Conservation (phyloP, 2,888 invertebrate genomes). For the Achlya flavicornis region DNA sequence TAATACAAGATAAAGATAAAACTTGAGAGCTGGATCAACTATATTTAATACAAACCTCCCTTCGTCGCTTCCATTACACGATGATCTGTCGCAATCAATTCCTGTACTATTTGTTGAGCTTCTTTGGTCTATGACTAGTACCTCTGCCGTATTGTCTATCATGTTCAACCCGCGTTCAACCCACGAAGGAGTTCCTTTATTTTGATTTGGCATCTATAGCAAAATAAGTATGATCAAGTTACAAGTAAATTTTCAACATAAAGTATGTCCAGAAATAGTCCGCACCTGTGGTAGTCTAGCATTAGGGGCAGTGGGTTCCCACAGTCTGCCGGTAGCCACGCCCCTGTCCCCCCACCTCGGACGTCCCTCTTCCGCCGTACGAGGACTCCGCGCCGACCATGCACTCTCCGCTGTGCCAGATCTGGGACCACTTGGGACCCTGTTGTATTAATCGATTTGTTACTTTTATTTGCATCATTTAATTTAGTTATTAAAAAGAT, state of each 20-base stretch:
- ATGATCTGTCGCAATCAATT: slow-evolving; percentile 73
- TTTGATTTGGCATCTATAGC: slow-evolving; percentile 74
- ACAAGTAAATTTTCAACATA: slow-evolving; percentile 12
- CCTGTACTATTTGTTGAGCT: slow-evolving; percentile 73
- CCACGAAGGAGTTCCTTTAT: slow-evolving; percentile 83
- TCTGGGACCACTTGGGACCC: slow-evolving; percentile 54
- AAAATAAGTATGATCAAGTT: slow-evolving; percentile 20
- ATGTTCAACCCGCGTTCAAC: slow-evolving; percentile 83
- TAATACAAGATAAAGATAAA: not conserved
- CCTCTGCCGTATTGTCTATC: slow-evolving; percentile 79
- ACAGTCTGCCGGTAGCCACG: slow-evolving; percentile 86
- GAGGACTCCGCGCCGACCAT: slow-evolving; percentile 70
- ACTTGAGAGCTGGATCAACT: not conserved
- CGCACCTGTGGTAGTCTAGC: slow-evolving; percentile 77
- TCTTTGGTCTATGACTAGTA: slow-evolving; percentile 84
- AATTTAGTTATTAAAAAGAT: no score
- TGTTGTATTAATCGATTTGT: slow-evolving; percentile 26
- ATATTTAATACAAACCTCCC: slow-evolving; percentile 58
- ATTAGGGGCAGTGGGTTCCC: slow-evolving; percentile 84
- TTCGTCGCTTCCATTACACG: slow-evolving; percentile 77
- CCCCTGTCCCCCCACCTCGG: slow-evolving; percentile 90
- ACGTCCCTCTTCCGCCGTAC: slow-evolving; percentile 84
- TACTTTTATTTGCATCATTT: no score
- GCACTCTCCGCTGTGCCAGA: slow-evolving; percentile 54
- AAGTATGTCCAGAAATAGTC: not conserved